These are phyloP conservation scores for Lypha dubia DNA, from an alignment of 2,888 invertebrate species.

Conservation along the genomic window DNA sequence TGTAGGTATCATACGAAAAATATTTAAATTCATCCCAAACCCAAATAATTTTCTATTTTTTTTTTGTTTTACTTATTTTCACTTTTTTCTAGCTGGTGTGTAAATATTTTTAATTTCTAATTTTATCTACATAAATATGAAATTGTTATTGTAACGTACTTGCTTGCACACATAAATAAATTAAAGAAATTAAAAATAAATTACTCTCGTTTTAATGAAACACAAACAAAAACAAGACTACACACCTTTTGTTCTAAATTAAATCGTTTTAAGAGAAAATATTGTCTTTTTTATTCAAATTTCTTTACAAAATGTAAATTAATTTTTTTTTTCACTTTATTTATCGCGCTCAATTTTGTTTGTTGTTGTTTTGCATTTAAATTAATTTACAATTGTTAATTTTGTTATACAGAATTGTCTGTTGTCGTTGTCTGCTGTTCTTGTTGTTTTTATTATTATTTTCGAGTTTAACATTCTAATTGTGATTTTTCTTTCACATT, in stretches of 20 bases:
- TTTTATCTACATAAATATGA: neutral
- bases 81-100: no score
- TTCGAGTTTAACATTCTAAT: slow-evolving; percentile 46
- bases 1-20: no score
- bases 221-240: slow-evolving; percentile 21
- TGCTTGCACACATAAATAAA: slow-evolving; percentile 37
- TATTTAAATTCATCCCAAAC: no score
- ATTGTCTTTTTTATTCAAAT: slow-evolving; percentile 2
- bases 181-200: slow-evolving; percentile 42
- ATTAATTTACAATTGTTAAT: slow-evolving; percentile 52
- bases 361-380: slow-evolving; percentile 54
- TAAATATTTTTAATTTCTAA: neutral
- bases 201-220: slow-evolving; percentile 28
- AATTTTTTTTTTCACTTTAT: slow-evolving; percentile 24
- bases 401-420: slow-evolving; percentile 6
- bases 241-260: slow-evolving; percentile 65
- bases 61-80: no score
- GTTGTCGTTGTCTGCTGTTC: slow-evolving; percentile 18
- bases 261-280: slow-evolving; percentile 45
- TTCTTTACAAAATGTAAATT: slow-evolving; percentile 20
- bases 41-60: no score
- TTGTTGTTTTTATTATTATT: slow-evolving; percentile 37
- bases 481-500: slow-evolving; percentile 55
- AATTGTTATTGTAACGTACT: slow-evolving; percentile 12
- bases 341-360: slow-evolving; percentile 33